These are phyloP conservation scores for Enteromius thamalakanensis DNA, from an alignment of 2,797 vertebrate species.

Conservation along the genomic window DNA sequence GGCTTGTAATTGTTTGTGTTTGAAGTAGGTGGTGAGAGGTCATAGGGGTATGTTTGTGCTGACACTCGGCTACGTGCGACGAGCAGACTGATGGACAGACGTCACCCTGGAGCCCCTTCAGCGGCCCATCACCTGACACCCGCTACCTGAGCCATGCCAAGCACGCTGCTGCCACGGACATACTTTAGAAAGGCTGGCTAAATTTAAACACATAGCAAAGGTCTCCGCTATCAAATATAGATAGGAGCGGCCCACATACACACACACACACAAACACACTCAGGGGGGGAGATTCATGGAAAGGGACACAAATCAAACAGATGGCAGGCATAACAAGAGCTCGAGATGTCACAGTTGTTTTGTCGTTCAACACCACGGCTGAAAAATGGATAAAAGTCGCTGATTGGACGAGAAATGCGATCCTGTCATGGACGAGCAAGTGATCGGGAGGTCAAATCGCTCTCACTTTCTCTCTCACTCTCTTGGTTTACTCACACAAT, in stretches of 20 bases:
- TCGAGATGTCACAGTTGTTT: conserved; percentile 30
- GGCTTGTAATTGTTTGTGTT: neutral
- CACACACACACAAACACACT: conserved; percentile 52
- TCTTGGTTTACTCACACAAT: conserved; percentile 45
- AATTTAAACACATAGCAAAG: conserved; percentile 50
- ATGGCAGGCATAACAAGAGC: conserved; percentile 35
- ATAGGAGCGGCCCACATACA: conserved; percentile 26
- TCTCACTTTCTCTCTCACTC: conserved; percentile 28
- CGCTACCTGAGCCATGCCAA: conserved; percentile 40
- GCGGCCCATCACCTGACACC: conserved; percentile 35
- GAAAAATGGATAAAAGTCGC: conserved; percentile 28
- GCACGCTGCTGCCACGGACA: conserved; percentile 16
- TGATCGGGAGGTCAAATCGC: conserved; percentile 35
- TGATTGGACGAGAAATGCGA: conserved; percentile 28
- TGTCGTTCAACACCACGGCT: conserved; percentile 19
- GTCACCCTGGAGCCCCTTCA: neutral
- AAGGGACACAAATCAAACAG: conserved; percentile 39
- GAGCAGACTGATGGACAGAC: neutral
- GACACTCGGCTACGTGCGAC: neutral
- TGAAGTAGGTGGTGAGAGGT: neutral
- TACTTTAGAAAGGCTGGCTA: conserved; percentile 47
- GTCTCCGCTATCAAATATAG: conserved; percentile 48
- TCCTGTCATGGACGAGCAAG: conserved; percentile 17
- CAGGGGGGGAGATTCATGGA: conserved; percentile 10
- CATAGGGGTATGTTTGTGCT: neutral